These are phyloP conservation scores for Strix uralensis DNA, from an alignment of 2,113 vertebrate genomes.

Conservation along the genomic window DNA sequence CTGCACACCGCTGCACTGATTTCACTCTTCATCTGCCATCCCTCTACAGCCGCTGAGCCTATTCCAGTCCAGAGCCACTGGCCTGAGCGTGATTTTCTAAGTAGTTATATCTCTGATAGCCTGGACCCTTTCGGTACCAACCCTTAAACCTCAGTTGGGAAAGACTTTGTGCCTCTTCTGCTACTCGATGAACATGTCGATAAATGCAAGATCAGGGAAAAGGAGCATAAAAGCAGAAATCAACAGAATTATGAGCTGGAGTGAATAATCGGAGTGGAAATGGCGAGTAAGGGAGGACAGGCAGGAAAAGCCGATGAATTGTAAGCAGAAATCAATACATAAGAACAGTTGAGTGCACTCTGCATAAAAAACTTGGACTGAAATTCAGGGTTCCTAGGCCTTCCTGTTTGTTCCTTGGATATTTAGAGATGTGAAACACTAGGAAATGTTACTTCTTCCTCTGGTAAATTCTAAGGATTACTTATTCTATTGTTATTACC, in stretches of 20 bases:
- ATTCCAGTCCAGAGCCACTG: background rate
- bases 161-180: background rate
- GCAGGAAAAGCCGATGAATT: background rate
- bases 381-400: background rate
- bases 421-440: background rate
- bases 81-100: background rate
- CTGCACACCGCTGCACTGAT: background rate
- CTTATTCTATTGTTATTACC: background rate
- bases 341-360: background rate
- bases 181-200: fast-evolving
- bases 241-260: background rate
- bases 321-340: background rate
- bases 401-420: background rate
- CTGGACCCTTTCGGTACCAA: background rate
- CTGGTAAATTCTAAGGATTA: background rate
- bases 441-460: background rate
- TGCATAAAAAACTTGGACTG: background rate
- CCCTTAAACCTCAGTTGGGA: background rate
- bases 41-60: background rate
- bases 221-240: background rate
- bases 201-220: background rate
- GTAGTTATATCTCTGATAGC: background rate
- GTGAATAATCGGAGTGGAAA: background rate
- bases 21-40: constrained; percentile 17
- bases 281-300: fast-evolving